Evolutionary conservation across 1,140 invertebrate genomes (phyloP), one percentile per base, ranked within the genome.

Genomic region (Reticulitermes speratus): DNA sequence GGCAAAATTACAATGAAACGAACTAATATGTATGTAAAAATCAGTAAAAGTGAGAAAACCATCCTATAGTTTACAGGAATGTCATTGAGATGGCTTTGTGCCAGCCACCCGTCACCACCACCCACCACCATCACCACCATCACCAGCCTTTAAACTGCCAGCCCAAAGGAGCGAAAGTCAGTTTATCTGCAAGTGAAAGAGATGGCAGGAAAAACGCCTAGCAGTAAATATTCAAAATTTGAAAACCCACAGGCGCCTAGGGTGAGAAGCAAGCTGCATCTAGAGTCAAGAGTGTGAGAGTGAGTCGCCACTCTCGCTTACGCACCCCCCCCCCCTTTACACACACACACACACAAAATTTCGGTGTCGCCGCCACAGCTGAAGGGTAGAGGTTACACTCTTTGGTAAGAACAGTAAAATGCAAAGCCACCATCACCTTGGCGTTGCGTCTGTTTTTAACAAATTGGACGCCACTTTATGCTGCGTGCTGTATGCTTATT

Each of bases 161-260:
- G 65, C 14, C 25, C 65, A 75, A 75, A 25, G n/a, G n/a, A 9
- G 65, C 25, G 7, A 55, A 30, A 75, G 65, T 14, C 65, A 25
- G 65, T 75, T 75, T 30, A 75, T 25, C n/a, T 75, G 25, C 25
- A 3, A 30, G 25, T 25, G 65, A 75, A 75, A 30, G 65, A 30
- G 65, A 75, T 30, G n/a, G 65, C 30, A 65, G n/a, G 25, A 9
- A 75, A 75, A 75, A 30, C 65, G 65, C 14, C n/a, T 14, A 75
- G 65, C 65, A 75, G 65, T 75, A 75, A 75, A 75, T 75, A 75
- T 75, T 75, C 65, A 30, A 75, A 75, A 75, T 75, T 75, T 75
- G 65, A 75, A 75, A 75, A 75, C 65, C 65, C n/a, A 75, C 65
- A 75, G 65, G n/a, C 65, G 65, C n/a, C n/a, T 75, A 9, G 65